Evolutionary conservation across 2,797 vertebrate species (phyloP), one percentile per base, ranked within the genome.

Genomic region (Sebastes iracundus): DNA sequence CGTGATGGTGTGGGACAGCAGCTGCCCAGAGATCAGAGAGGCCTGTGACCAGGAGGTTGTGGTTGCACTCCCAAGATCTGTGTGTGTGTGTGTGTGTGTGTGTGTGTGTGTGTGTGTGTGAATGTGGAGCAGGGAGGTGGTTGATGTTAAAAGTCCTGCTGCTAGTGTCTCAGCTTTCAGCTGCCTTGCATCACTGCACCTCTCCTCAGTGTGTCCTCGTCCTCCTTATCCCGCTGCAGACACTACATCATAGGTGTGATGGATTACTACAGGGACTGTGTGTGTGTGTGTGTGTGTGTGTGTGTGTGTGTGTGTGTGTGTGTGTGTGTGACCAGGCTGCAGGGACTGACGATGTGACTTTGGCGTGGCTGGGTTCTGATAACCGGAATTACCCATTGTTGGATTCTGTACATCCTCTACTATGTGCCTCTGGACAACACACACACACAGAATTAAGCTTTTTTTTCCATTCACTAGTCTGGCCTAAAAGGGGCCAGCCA

Each of bases 341-440:
- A 60, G 83, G 83, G 75, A 79, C 60, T 75, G 42, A 59, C 71
- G 66, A 79, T 73, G 75, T 87, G 74, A 75, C 72, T 82, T 69
- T 4, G 9, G 38, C 12, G 1, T 71, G 60, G 72, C 62, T 7
- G 25, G 28, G 23, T 70, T 87, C 59, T 84, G 86, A 87, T 88
- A 83, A 86, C 25, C 1, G 72, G 90, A 88, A 90, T 86, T 82
- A 88, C 78, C 80, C 69, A 59, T 75, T 81, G 63, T 83, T 75
- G 75, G 70, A 80, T 71, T 56, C 66, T 75, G 63, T 20, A 49
- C 70, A 66, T 53, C 56, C 60, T 65, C 55, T 13, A 52, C 63
- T 69, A 10, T 76, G 53, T 69, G 72, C 75, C 46, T 71, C 35
- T 70, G 67, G 71, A 84, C 68, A 81, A 77, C 68, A 80, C 25